A percentile compares a stretch with the other conserved stretches of the same genome.
These are phyloP conservation scores for human DNA, from an alignment of 2,113 vertebrate species.

Conservation along the genomic window GRCh38 chrX:119831001-119831500, in stretches of 20 bases:
- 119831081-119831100: conserved; percentile 79
- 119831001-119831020: conserved; percentile 78
- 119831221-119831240: conserved; percentile 93
- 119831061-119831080: conserved; percentile 74
- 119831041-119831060: conserved; percentile 63
- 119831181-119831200: conserved; percentile 80
- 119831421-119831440: no score
- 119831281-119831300: conserved; percentile 79
- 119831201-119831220: conserved; percentile 81
- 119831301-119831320: conserved; percentile 84
- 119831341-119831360: no score
- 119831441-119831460: no score
- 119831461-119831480: no score
- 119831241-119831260: conserved; percentile 90
- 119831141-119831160: conserved; percentile 74
- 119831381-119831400: no score
- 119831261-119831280: conserved; percentile 86
- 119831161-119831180: conserved; percentile 78
- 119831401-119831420: no score
- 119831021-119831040: conserved; percentile 73
- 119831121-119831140: conserved; percentile 78
- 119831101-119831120: conserved; percentile 82
- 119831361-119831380: no score
- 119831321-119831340: no score
- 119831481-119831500: no score